These are phyloP conservation scores for Callyntrura guangdongensis DNA, from an alignment of 2,888 invertebrate species.

Conservation along the genomic window DNA sequence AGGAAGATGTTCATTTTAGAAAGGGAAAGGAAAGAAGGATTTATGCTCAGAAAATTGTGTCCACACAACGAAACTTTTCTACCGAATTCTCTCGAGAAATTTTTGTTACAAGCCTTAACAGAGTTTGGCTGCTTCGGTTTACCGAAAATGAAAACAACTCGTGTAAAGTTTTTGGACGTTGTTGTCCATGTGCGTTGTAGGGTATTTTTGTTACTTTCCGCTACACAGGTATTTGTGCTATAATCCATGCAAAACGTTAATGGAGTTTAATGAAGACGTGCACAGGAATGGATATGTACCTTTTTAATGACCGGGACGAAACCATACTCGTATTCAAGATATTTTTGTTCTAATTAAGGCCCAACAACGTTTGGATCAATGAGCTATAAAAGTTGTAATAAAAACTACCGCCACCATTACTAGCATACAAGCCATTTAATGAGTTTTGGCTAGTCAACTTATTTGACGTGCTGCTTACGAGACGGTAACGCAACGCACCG, in stretches of 20 bases:
- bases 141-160: background rate
- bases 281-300: background rate
- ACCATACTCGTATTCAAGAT: slow-evolving; percentile 25
- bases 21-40: background rate
- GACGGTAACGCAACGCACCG: background rate
- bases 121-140: background rate
- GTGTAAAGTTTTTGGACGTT: background rate
- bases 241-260: slow-evolving; percentile 25
- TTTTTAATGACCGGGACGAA: slow-evolving; percentile 29
- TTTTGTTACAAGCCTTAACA: slow-evolving; percentile 3
- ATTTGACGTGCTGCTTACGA: slow-evolving; percentile 6
- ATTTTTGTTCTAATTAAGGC: slow-evolving; percentile 49
- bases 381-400: slow-evolving; percentile 45
- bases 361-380: slow-evolving; percentile 44
- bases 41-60: slow-evolving; percentile 43
- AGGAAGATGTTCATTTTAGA: slow-evolving; percentile 3
- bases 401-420: background rate
- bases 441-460: background rate
- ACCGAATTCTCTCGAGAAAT: slow-evolving; percentile 35
- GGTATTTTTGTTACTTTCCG: background rate
- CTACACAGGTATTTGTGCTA: slow-evolving; percentile 10
- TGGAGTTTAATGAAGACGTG: slow-evolving; percentile 42
- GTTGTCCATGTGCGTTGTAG: background rate
- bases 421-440: slow-evolving; percentile 20
- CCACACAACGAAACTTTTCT: slow-evolving; percentile 32